A percentile compares a stretch with the other conserved stretches of the same genome.
phyloP scores from a whole-genome alignment of 1,140 invertebrate species.

The Potamilus streckersoni region DNA sequence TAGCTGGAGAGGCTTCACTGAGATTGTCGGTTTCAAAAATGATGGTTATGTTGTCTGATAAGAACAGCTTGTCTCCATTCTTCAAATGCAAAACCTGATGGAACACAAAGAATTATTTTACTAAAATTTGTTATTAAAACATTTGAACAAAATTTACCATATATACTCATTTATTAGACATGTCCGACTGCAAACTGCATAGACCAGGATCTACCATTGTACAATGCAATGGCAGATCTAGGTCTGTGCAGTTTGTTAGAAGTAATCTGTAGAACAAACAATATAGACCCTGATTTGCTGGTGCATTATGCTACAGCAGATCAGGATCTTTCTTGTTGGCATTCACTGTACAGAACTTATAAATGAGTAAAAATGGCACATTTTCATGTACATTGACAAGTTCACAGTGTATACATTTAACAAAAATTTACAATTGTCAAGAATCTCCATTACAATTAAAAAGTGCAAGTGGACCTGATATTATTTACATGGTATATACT shows the following conservation, averaged over 20 bases:
- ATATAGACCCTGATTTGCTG: too few relatives aligned
- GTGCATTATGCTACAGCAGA: too few relatives aligned
- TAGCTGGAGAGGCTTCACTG: constrained; percentile 58
- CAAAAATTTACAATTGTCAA: too few relatives aligned
- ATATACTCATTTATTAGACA: neutral
- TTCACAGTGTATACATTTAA: too few relatives aligned
- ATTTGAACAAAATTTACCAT: neutral
- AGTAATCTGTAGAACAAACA: too few relatives aligned
- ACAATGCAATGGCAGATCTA: neutral
- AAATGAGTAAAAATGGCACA: too few relatives aligned
- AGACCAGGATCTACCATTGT: neutral
- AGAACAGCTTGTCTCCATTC: constrained; percentile 66
- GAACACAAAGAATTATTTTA: constrained; percentile 4
- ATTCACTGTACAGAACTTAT: too few relatives aligned
- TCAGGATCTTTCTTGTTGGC: too few relatives aligned
- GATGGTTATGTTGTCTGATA: constrained; percentile 64
- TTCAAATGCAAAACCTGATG: constrained; percentile 63
- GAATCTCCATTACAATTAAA: too few relatives aligned
- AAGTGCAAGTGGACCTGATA: too few relatives aligned
- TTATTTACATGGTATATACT: too few relatives aligned
- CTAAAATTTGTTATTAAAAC: neutral
- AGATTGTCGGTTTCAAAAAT: constrained; percentile 67
- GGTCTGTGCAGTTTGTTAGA: neutral
- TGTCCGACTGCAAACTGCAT: neutral
- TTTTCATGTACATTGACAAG: too few relatives aligned